Evolutionary conservation across 2,113 vertebrate genomes (phyloP).

Genomic region (Bolborhynchus lineola): DNA sequence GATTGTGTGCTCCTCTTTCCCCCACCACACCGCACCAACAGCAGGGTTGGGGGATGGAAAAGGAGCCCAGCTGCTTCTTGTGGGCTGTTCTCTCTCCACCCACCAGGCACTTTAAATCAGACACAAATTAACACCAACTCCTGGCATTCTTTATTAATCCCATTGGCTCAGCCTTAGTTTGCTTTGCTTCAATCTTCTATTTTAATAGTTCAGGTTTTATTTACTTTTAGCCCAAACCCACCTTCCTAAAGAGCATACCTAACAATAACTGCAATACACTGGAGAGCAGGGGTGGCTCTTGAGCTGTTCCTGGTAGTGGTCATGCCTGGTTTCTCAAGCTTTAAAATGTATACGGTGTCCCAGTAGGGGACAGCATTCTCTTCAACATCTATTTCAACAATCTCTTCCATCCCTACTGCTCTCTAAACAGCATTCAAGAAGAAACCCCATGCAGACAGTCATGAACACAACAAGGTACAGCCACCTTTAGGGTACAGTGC

Average conservation of each 20-base stretch:
- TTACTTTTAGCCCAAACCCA: neutral
- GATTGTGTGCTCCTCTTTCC: slow-evolving; percentile 51
- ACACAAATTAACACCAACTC: slow-evolving; percentile 61
- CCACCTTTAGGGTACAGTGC: neutral
- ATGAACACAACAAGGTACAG: neutral
- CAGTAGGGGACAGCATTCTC: neutral
- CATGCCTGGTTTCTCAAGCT: neutral
- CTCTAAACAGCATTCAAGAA: neutral
- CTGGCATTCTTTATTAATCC: slow-evolving; percentile 41
- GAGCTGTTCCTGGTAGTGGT: neutral
- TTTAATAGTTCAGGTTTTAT: neutral
- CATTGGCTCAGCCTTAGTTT: slow-evolving; percentile 13
- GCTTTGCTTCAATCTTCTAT: slow-evolving; percentile 38
- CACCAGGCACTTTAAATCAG: slow-evolving; percentile 68
- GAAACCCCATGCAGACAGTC: neutral
- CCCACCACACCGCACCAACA: slow-evolving; percentile 28
- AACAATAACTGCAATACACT: neutral
- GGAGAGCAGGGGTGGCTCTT: neutral
- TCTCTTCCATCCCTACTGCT: neutral
- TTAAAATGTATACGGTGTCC: neutral
- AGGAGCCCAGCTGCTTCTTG: slow-evolving; percentile 68
- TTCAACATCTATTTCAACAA: neutral
- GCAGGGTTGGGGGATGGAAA: slow-evolving; percentile 67
- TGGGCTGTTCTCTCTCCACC: slow-evolving; percentile 68
- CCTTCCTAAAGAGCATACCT: neutral